Conservation (phyloP, 2,113 vertebrate species). For the Gopherus evgoodei region DNA sequence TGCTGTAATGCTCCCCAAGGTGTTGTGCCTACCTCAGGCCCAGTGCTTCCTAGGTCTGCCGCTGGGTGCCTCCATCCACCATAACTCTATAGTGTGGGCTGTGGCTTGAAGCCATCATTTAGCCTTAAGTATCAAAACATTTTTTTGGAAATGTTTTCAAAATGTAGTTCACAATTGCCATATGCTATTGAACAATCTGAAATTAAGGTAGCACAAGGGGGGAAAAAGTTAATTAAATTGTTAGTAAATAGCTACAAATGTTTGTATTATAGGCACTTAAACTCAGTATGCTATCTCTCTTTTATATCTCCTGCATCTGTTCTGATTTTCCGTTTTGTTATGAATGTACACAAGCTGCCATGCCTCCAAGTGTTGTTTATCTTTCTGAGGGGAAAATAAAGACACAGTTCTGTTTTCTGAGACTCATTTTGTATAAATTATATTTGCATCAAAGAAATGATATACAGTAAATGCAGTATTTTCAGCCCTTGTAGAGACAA, state of each 20-base stretch:
- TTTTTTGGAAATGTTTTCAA: not conserved
- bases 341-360: slow-evolving; percentile 18
- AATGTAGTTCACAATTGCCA: not conserved
- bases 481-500: not conserved
- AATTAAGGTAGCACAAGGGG: slow-evolving; percentile 2
- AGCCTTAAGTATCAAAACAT: not conserved
- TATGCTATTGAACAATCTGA: slow-evolving; percentile 25
- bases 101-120: not conserved
- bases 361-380: slow-evolving; percentile 36
- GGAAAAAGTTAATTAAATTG: slow-evolving; percentile 51
- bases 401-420: slow-evolving; percentile 1
- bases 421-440: slow-evolving; percentile 32
- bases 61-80: not conserved
- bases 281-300: slow-evolving; percentile 34
- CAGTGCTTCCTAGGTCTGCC: not conserved
- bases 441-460: not conserved
- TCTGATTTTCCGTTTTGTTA: slow-evolving; percentile 65
- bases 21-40: not conserved
- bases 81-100: rapidly evolving
- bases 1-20: rapidly evolving
- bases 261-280: slow-evolving; percentile 51
- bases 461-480: not conserved
- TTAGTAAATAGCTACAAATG: slow-evolving; percentile 50
- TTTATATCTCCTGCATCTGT: slow-evolving; percentile 61
- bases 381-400: slow-evolving; percentile 50